Base-by-base conservation (phyloP, 1,140 invertebrate genomes). In the Portunus trituberculatus region DNA sequence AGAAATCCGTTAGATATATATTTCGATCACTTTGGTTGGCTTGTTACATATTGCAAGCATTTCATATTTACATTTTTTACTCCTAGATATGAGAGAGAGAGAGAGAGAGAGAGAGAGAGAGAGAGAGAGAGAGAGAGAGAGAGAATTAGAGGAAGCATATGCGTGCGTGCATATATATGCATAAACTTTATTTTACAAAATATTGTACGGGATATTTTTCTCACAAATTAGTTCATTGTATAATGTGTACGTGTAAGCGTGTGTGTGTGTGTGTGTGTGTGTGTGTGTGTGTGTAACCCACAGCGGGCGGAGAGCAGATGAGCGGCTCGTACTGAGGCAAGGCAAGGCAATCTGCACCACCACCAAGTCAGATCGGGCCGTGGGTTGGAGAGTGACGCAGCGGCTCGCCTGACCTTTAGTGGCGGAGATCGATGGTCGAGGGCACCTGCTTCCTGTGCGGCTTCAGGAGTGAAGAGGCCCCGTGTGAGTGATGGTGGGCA, bases 1-100 rank as follows among this genome's bases (percentile, higher is more conserved):
- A 59, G 8, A 59, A 59, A n/a, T n/a, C n/a, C 12, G 52, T 12
- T 14, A 59, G 52, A 1, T 10, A 4, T 12, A 59, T 59, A 20
- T 59, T 59, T 59, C 12, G 52, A 20, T 59, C 52, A 59, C 12
- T 10, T 10, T 59, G 3, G 39, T 6, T 39, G 39, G 39, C 1
- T 39, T 39, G 6, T 39, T 39, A 2, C 6, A 39, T 39, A 39
- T 39, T 39, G 39, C 6, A 39, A 39, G 39, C 6, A 39, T 1
- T 39, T 39, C 6, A 39, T 39, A 39, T 2, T 39, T 2, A 6
- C 39, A 39, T 39, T 39, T 39, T 39, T 39, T n/a, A n/a, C n/a
- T n/a, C n/a, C n/a, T n/a, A n/a, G n/a, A n/a, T n/a, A n/a, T n/a
- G 48, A 91, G 48, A 91, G 48, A 91, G 48, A 91, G 48, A 59